Conservation (phyloP, 2,888 invertebrate species). For the Magallana nippona region DNA sequence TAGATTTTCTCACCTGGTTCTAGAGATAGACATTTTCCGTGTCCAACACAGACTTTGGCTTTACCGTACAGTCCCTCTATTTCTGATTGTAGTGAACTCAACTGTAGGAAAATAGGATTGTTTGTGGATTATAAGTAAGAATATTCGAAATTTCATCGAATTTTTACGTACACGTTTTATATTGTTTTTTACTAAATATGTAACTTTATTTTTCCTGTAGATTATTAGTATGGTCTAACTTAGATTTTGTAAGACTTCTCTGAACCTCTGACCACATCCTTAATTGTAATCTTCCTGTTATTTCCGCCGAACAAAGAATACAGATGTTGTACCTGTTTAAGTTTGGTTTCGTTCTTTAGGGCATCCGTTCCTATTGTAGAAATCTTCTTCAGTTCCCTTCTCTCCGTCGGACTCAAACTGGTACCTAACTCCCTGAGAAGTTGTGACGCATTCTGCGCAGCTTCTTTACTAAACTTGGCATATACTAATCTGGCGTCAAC, state of each 20-base stretch:
- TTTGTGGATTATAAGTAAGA: no score
- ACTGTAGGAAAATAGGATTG: constrained; percentile 47
- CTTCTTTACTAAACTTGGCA: constrained; percentile 85
- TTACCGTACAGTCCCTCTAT: constrained; percentile 66
- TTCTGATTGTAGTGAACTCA: constrained; percentile 55
- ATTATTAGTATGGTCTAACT: no score
- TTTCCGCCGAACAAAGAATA: no score
- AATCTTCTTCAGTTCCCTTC: constrained; percentile 88
- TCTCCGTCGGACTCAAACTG: constrained; percentile 57
- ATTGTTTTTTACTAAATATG: no score
- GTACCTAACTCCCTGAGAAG: constrained; percentile 41
- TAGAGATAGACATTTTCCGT: constrained; percentile 54
- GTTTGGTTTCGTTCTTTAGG: constrained; percentile 81
- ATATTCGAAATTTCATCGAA: no score
- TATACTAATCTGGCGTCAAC: constrained; percentile 66
- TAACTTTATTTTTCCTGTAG: no score
- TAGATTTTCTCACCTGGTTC: constrained; percentile 62
- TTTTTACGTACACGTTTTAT: no score
- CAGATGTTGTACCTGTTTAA: constrained; percentile 57
- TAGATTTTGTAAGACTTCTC: no score
- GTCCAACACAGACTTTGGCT: constrained; percentile 61
- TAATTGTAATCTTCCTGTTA: no score
- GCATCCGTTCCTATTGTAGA: constrained; percentile 88
- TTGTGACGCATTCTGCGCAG: constrained; percentile 81
- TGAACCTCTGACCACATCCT: no score